Base-by-base conservation (phyloP, 2,888 invertebrate species). In the Hydrotaea diabolus region DNA sequence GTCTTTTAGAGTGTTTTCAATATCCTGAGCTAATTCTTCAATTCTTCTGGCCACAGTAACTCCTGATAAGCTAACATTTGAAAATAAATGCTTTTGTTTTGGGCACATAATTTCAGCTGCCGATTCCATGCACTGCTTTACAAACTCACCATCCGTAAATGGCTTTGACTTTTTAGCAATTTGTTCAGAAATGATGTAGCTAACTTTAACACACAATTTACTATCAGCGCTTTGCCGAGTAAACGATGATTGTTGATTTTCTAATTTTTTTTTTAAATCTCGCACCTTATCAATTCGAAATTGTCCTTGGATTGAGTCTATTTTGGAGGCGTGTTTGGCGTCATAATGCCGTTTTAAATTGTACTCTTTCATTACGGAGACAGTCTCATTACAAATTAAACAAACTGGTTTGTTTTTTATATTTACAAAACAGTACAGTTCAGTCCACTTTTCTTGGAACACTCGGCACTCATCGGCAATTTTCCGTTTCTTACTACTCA, bases 21-120 rank as follows among this genome's bases (percentile, higher is more conserved):
- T 36, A 62, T 62, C 53, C 53, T 53, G 53, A 53, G 53, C 53
- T 53, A 53, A 53, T 53, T 53, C 62, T 62, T 62, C 62, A 53
- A 53, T 53, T 53, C 62, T 62, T 62, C 62, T 62, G 62, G 62
- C 62, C 62, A 62, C 62, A 62, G 62, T 62, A 53, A 53, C 53
- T 53, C 53, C 53, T 53, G 53, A 19, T 53, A 53, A 53, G 53
- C 53, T 19, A 17, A 53, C 53, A 53, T 53, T 53, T 53, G 17
- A 53, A 53, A 53, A 53, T 17, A 53, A 53, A 53, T 53, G 53
- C 53, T 53, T 53, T 53, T 53, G 53, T 53, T 53, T 53, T 53
- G 53, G 53, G 53, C 53, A 53, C 17, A 53, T 53, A 53, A 53
- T 53, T 39, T 39, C 39, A 39, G 39, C 39, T 39, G 39, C 39